A percentile compares a stretch with the other conserved stretches of the same genome.
Conservation (phyloP, 2,888 invertebrate genomes). For the Diloba caeruleocephala region DNA sequence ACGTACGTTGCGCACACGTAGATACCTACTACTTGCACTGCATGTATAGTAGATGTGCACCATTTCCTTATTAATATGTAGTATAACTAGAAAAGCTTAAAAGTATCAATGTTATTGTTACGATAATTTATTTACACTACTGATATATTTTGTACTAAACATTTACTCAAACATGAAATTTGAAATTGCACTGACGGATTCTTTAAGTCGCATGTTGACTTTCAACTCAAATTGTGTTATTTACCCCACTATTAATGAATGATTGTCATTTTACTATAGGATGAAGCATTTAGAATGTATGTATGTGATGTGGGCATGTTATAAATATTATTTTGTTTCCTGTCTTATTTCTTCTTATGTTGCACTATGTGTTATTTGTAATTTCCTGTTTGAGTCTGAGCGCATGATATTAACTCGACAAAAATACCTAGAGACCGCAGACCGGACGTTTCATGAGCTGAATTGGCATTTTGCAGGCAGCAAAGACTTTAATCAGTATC, state of each 20-base stretch:
- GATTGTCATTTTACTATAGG: slow-evolving; percentile 4
- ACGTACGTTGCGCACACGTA: too few relatives aligned
- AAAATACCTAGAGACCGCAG: slow-evolving; percentile 51
- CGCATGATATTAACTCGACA: slow-evolving; percentile 69
- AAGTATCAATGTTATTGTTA: slow-evolving; percentile 37
- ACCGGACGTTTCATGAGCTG: slow-evolving; percentile 47
- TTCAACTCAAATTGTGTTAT: slow-evolving; percentile 7
- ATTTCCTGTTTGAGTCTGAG: slow-evolving; percentile 83
- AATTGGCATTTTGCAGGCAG: slow-evolving; percentile 27
- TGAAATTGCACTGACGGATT: slow-evolving; percentile 46
- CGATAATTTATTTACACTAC: slow-evolving; percentile 40
- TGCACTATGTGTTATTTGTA: slow-evolving; percentile 66
- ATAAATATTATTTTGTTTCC: slow-evolving; percentile 33
- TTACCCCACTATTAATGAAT: not conserved
- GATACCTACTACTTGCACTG: slow-evolving; percentile 70
- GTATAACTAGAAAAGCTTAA: slow-evolving; percentile 48
- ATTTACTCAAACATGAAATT: slow-evolving; percentile 82
- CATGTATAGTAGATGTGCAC: slow-evolving; percentile 72
- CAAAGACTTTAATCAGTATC: slow-evolving; percentile 32
- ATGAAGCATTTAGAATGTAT: slow-evolving; percentile 24
- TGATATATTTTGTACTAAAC: slow-evolving; percentile 56
- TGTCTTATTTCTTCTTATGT: slow-evolving; percentile 56
- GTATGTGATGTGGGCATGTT: slow-evolving; percentile 54
- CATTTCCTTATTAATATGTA: slow-evolving; percentile 54
- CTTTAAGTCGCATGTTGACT: slow-evolving; percentile 41